Evolutionary conservation across 2,888 invertebrate species (phyloP).

Genomic region (Hedya salicella): DNA sequence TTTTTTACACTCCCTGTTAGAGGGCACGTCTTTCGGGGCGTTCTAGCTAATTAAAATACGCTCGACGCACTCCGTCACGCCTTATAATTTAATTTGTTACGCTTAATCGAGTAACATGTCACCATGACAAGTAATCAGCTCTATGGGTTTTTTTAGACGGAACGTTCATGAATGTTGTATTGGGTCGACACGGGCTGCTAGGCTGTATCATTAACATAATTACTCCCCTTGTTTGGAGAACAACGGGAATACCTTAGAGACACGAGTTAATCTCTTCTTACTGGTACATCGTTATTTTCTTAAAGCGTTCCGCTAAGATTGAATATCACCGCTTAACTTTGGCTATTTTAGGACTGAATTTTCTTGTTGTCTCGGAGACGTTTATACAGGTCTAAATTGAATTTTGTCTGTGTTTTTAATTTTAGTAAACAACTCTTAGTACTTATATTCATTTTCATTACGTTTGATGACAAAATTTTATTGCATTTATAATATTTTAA

Average conservation of each 20-base stretch:
- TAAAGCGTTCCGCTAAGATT: conserved; percentile 14
- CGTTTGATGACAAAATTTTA: too few relatives aligned
- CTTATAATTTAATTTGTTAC: conserved; percentile 54
- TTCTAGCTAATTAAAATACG: conserved; percentile 55
- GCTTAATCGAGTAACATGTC: conserved; percentile 42
- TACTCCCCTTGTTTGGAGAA: conserved; percentile 55
- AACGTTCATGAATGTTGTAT: conserved; percentile 47
- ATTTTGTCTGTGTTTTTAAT: too few relatives aligned
- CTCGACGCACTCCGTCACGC: conserved; percentile 47
- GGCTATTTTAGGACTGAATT: neutral
- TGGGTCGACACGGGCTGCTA: conserved; percentile 51
- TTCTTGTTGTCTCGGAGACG: neutral
- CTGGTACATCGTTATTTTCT: conserved; percentile 36
- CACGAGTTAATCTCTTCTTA: conserved; percentile 38
- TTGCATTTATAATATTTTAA: too few relatives aligned
- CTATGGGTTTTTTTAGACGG: conserved; percentile 51
- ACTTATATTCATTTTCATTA: too few relatives aligned
- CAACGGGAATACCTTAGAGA: conserved; percentile 49
- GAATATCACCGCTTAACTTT: conserved; percentile 3
- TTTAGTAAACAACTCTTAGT: too few relatives aligned
- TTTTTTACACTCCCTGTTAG: conserved; percentile 51
- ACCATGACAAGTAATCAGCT: conserved; percentile 46
- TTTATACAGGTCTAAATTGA: too few relatives aligned
- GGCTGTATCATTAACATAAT: conserved; percentile 61
- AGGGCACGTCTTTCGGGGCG: conserved; percentile 45